Percentiles rank a stretch among this genome's conserved stretches.
Conservation (phyloP, 2,888 invertebrate species). For the Apamea monoglypha region DNA sequence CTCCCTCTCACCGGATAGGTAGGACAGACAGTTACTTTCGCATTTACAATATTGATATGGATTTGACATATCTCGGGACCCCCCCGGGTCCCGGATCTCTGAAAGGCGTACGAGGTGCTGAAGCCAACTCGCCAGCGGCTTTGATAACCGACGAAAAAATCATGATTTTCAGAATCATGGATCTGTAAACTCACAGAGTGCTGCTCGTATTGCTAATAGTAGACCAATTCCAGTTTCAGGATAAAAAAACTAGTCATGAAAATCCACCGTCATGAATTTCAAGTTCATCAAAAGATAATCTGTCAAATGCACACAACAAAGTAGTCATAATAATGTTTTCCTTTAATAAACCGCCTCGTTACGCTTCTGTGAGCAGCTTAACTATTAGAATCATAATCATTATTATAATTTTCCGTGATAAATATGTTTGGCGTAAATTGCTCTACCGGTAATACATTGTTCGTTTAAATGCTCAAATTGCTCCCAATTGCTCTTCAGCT, state of each 20-base stretch:
- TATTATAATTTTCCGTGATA: constrained; percentile 54
- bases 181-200: too few species aligned
- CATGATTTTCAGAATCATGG: too few species aligned
- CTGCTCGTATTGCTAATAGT: too few species aligned
- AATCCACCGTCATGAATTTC: background rate
- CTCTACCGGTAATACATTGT: constrained; percentile 45
- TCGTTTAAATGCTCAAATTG: constrained; percentile 54
- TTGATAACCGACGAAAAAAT: too few species aligned
- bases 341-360: constrained; percentile 28
- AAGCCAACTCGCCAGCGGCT: too few species aligned
- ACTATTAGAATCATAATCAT: constrained; percentile 54
- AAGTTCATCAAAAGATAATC: constrained; percentile 16
- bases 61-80: too few species aligned
- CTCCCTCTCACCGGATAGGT: too few species aligned
- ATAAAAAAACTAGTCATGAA: background rate
- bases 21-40: too few species aligned
- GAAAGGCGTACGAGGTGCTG: too few species aligned
- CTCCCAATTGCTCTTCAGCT: constrained; percentile 16
- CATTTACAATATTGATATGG: too few species aligned
- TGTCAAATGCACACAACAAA: constrained; percentile 29
- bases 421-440: constrained; percentile 54
- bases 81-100: too few species aligned
- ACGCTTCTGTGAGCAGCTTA: constrained; percentile 61
- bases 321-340: constrained; percentile 12
- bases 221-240: background rate